Conservation (phyloP, 2,888 invertebrate genomes). For the Heliconius charithonia region DNA sequence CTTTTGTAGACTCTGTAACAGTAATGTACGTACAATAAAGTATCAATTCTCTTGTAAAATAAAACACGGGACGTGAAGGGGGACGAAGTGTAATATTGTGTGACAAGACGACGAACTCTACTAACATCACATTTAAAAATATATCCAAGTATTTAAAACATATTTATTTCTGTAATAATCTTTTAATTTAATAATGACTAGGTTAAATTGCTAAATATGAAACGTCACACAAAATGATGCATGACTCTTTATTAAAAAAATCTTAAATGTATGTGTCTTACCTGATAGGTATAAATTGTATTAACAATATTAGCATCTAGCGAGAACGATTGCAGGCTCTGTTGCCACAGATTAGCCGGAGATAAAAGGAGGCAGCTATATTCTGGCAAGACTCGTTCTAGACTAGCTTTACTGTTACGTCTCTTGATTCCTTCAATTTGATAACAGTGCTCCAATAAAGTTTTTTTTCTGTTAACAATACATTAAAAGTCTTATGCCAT, state of each 20-base stretch:
- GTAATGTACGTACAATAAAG: neutral
- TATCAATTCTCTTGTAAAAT: neutral
- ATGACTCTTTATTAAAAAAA: neutral
- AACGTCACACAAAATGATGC: neutral
- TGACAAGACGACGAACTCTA: too few relatives aligned
- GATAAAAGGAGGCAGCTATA: slow-evolving; percentile 96
- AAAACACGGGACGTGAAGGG: too few relatives aligned
- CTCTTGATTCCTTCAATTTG: slow-evolving; percentile 92
- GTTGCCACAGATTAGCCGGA: slow-evolving; percentile 97
- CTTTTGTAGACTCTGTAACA: slow-evolving; percentile 88
- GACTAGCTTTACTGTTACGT: slow-evolving; percentile 80
- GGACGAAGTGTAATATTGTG: too few relatives aligned
- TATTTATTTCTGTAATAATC: too few relatives aligned
- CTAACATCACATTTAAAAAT: too few relatives aligned
- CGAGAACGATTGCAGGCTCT: slow-evolving; percentile 90
- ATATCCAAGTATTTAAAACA: neutral
- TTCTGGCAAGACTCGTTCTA: slow-evolving; percentile 90
- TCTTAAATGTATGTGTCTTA: slow-evolving; percentile 59
- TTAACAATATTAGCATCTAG: slow-evolving; percentile 91
- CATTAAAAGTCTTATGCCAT: slow-evolving; percentile 2
- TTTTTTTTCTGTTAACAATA: slow-evolving; percentile 84
- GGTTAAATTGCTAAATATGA: neutral
- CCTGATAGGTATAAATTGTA: slow-evolving; percentile 93
- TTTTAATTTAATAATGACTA: too few relatives aligned
- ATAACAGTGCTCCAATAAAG: slow-evolving; percentile 91